Conservation (phyloP, 2,888 invertebrate genomes). For the Cryptus armator region DNA sequence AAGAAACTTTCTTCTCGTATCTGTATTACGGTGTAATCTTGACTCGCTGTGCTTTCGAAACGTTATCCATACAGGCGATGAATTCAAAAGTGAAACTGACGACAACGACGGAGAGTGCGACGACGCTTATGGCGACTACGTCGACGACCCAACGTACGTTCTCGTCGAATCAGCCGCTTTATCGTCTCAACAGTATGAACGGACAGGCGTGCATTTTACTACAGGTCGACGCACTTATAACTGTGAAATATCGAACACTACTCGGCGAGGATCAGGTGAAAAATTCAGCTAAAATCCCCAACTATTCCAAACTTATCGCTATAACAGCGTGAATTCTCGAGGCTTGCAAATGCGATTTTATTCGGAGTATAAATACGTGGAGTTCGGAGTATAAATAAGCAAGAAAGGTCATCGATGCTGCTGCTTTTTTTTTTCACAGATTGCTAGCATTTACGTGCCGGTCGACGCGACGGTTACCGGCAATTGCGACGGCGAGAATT, state of each 20-base stretch:
- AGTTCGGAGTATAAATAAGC: no score
- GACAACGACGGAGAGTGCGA: constrained; percentile 84
- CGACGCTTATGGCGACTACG: constrained; percentile 77
- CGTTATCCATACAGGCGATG: constrained; percentile 67
- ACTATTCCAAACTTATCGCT: constrained; percentile 2
- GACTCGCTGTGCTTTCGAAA: not conserved
- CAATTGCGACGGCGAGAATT: constrained; percentile 90
- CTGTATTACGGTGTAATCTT: not conserved
- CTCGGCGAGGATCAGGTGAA: constrained; percentile 87
- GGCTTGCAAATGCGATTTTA: not conserved
- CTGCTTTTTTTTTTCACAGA: constrained; percentile 84
- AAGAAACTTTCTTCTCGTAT: not conserved
- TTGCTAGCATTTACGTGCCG: constrained; percentile 92
- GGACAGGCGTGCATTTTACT: constrained; percentile 93
- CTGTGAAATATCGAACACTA: constrained; percentile 90
- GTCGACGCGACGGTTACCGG: constrained; percentile 91
- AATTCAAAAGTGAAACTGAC: constrained; percentile 79
- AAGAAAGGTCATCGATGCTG: no score
- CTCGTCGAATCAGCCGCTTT: constrained; percentile 84
- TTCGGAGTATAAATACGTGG: no score
- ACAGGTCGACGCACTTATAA: constrained; percentile 91
- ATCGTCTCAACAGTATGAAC: constrained; percentile 89
- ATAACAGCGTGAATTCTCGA: not conserved
- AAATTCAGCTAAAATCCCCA: not conserved
- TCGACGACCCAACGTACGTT: constrained; percentile 85